A percentile compares a stretch with the other conserved stretches of the same genome.
These are phyloP conservation scores for Pseudomyrmex pallidus DNA, from an alignment of 1,140 invertebrate species.

Conservation along the genomic window DNA sequence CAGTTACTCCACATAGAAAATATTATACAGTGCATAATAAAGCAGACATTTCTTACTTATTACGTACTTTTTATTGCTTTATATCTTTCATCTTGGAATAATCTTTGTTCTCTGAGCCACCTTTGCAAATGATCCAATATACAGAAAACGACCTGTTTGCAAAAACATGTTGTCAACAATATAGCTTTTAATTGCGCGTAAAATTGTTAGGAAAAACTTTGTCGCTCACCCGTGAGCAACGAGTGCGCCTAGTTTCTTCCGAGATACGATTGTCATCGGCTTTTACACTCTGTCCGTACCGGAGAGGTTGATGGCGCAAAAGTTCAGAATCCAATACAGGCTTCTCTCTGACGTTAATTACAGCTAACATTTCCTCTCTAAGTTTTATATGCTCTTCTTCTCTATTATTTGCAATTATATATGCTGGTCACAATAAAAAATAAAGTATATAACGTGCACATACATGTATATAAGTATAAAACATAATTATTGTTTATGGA, in stretches of 20 bases:
- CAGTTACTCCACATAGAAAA: constrained; percentile 8
- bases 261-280: constrained; percentile 76
- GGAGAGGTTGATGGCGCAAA: constrained; percentile 75
- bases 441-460: constrained; percentile 1
- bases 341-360: constrained; percentile 76
- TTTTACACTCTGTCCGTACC: constrained; percentile 67
- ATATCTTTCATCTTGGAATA: constrained; percentile 78
- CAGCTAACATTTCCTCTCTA: constrained; percentile 80
- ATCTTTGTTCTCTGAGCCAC: constrained; percentile 89
- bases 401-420: constrained; percentile 76
- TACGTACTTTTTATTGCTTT: constrained; percentile 73
- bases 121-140: constrained; percentile 90
- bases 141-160: constrained; percentile 87
- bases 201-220: constrained; percentile 3
- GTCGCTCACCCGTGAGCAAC: constrained; percentile 79
- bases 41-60: neutral
- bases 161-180: constrained; percentile 13
- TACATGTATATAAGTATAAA: constrained; percentile 11
- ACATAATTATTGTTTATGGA: constrained; percentile 16
- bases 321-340: constrained; percentile 77
- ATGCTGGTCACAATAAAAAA: constrained; percentile 66
- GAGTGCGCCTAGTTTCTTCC: constrained; percentile 81
- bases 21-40: constrained; percentile 5
- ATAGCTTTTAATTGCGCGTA: neutral
- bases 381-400: constrained; percentile 72